These are phyloP conservation scores for Rhyacophila evoluta DNA, from an alignment of 2,888 invertebrate genomes.

Conservation along the genomic window DNA sequence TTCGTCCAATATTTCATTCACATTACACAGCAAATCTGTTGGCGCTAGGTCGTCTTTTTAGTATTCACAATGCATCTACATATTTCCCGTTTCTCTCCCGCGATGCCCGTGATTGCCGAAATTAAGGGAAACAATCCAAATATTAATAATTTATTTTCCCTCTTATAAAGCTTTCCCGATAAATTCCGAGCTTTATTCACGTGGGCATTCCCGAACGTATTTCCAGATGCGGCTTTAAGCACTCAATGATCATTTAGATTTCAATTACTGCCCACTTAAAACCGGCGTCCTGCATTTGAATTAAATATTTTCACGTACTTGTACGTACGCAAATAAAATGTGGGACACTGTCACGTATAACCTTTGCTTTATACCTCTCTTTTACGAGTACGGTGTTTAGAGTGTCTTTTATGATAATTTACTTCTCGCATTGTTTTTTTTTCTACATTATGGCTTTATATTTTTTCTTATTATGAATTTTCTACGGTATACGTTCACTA, in stretches of 20 bases:
- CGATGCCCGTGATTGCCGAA: too few relatives aligned
- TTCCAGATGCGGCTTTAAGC: neutral
- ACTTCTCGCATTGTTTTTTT: too few relatives aligned
- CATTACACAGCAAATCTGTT: too few relatives aligned
- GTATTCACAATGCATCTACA: too few relatives aligned
- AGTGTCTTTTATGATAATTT: neutral
- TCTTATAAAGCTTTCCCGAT: neutral
- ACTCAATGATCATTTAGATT: slow-evolving; percentile 10
- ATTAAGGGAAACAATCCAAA: too few relatives aligned
- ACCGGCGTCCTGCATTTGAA: neutral
- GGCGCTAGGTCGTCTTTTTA: too few relatives aligned
- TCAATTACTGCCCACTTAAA: neutral
- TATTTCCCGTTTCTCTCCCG: too few relatives aligned
- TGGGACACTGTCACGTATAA: neutral
- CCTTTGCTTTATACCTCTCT: neutral
- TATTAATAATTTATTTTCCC: too few relatives aligned
- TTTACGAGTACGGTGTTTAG: neutral
- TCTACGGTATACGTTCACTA: too few relatives aligned
- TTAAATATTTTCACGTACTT: slow-evolving; percentile 4
- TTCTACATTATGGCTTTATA: too few relatives aligned
- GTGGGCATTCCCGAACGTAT: neutral
- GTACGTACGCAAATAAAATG: neutral
- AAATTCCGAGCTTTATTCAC: neutral
- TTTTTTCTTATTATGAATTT: too few relatives aligned
- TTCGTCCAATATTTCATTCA: too few relatives aligned